Evolutionary conservation across 2,888 invertebrate species (phyloP).

Genomic region (Melanchra persicariae): DNA sequence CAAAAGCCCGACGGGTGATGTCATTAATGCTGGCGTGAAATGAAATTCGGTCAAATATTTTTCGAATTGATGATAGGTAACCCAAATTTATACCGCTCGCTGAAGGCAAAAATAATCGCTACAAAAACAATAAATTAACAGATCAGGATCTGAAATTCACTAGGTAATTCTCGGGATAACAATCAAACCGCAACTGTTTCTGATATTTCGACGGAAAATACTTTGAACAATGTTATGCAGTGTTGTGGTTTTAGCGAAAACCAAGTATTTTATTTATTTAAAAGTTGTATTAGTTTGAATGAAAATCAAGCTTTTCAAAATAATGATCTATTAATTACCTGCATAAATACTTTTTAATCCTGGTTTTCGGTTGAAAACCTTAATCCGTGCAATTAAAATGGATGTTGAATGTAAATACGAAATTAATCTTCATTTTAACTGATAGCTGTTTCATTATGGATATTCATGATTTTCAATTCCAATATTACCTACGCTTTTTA

Average conservation of each 20-base stretch:
- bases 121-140: neutral
- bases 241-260: neutral
- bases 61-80: no score
- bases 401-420: conserved; percentile 1
- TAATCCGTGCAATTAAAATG: conserved; percentile 9
- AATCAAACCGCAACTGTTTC: neutral
- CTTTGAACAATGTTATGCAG: conserved; percentile 1
- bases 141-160: neutral
- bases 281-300: neutral
- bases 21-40: no score
- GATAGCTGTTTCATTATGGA: neutral
- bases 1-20: no score
- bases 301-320: neutral
- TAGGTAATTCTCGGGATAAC: neutral
- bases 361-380: neutral
- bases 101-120: neutral
- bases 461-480: neutral
- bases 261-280: neutral
- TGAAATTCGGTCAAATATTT: no score
- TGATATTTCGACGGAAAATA: neutral
- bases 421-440: neutral
- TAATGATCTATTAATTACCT: conserved; percentile 15
- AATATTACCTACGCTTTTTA: neutral
- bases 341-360: neutral
- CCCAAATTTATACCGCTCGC: neutral